A percentile compares a stretch with the other conserved stretches of the same genome.
phyloP scores from a whole-genome alignment of 2,888 invertebrate genomes.

The Corbicula japonica region DNA sequence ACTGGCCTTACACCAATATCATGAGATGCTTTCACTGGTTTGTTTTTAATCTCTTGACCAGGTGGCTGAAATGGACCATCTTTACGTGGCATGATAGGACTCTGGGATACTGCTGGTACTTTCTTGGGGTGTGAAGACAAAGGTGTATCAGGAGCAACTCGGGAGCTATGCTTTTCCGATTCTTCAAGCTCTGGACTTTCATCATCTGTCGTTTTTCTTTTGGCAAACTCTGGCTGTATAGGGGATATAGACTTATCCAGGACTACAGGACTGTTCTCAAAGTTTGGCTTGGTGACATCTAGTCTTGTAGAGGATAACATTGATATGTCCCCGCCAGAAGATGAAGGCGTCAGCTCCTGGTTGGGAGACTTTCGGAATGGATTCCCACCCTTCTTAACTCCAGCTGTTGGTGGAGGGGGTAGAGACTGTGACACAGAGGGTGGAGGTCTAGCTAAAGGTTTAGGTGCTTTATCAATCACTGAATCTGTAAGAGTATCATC shows the following conservation, averaged over 20 bases:
- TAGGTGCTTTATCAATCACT: not conserved
- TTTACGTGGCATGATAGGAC: slow-evolving; percentile 72
- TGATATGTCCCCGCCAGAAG: slow-evolving; percentile 26
- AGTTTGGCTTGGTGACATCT: slow-evolving; percentile 53
- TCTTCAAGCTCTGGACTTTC: slow-evolving; percentile 36
- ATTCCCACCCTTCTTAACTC: slow-evolving; percentile 44
- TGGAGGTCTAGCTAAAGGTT: slow-evolving; percentile 24
- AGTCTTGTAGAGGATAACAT: slow-evolving; percentile 59
- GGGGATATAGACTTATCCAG: slow-evolving; percentile 64
- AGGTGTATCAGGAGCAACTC: slow-evolving; percentile 44
- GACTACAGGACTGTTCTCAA: slow-evolving; percentile 58
- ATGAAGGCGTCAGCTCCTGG: slow-evolving; percentile 15
- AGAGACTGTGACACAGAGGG: too few relatives aligned
- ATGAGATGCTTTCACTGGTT: slow-evolving; percentile 60
- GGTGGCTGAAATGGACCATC: slow-evolving; percentile 75
- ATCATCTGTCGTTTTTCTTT: slow-evolving; percentile 15
- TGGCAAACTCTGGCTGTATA: slow-evolving; percentile 35
- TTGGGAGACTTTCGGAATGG: slow-evolving; percentile 68
- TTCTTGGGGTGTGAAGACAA: slow-evolving; percentile 37
- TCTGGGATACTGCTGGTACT: slow-evolving; percentile 51
- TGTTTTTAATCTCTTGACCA: slow-evolving; percentile 43
- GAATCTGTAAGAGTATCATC: not conserved
- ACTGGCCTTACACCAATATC: slow-evolving; percentile 47
- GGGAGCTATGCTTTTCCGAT: not conserved
- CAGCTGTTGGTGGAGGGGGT: slow-evolving; percentile 43